phyloP scores from a whole-genome alignment of 53 echinoderm and acorn worm genomes.

The Glandiceps talaboti region DNA sequence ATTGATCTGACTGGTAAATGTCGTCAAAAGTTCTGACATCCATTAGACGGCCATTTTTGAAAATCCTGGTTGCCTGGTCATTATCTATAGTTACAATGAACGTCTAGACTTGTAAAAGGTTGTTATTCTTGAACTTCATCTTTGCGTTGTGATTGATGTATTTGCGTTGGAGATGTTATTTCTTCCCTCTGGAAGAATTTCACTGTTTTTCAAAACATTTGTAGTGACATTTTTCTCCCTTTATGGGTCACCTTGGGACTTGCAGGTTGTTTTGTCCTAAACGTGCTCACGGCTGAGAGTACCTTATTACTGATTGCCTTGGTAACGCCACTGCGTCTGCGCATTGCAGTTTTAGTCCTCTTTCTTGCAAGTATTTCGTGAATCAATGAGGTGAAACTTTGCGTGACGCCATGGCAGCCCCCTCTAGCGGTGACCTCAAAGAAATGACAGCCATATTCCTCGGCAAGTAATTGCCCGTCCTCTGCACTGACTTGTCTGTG shows the following conservation, averaged over 20 bases:
- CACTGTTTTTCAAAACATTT: not conserved
- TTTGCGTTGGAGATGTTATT: no score
- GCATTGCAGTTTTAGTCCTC: slow-evolving; percentile 49
- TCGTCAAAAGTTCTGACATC: no score
- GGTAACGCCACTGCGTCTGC: slow-evolving; percentile 77
- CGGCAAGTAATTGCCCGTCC: slow-evolving; percentile 72
- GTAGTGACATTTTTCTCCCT: not conserved
- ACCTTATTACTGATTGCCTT: slow-evolving; percentile 83
- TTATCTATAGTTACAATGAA: no score
- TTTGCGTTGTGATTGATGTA: no score
- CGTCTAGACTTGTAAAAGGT: no score
- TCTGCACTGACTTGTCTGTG: slow-evolving; percentile 56
- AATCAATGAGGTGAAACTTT: slow-evolving; percentile 55
- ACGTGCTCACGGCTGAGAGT: slow-evolving; percentile 49
- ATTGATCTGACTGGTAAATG: no score
- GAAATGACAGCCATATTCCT: slow-evolving; percentile 91
- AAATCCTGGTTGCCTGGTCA: no score
- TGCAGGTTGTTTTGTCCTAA: not conserved
- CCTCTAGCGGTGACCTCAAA: slow-evolving; percentile 90
- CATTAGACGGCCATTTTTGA: no score
- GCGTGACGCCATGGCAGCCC: slow-evolving; percentile 55
- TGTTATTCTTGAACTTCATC: no score
- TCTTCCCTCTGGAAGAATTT: no score
- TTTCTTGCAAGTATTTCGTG: slow-evolving; percentile 65
- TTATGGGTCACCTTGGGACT: not conserved